Conservation (phyloP, 2,797 vertebrate genomes). For the Phoebastria nigripes region DNA sequence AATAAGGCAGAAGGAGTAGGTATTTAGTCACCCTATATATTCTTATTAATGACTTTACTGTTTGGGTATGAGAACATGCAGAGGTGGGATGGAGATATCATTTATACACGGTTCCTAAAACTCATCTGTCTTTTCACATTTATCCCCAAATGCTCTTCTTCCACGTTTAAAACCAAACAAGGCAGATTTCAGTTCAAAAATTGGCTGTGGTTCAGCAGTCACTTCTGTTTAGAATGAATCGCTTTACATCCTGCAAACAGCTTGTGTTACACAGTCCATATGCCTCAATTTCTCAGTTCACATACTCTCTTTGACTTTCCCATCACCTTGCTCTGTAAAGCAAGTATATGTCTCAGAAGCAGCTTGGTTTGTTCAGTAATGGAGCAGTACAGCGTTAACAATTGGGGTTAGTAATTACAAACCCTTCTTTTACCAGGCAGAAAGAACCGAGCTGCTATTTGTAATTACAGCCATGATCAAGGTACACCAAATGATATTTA, state of each 20-base stretch:
- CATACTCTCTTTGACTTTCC: not conserved
- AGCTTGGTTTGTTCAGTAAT: not conserved
- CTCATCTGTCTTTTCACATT: not conserved
- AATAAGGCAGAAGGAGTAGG: not conserved
- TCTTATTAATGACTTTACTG: not conserved
- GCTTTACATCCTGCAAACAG: not conserved
- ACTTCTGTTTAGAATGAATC: not conserved
- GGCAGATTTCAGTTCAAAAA: not conserved
- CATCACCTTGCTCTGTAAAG: not conserved
- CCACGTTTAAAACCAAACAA: not conserved
- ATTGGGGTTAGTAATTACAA: not conserved
- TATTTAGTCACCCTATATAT: not conserved
- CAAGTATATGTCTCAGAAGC: not conserved
- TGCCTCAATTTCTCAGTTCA: not conserved
- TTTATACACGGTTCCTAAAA: not conserved
- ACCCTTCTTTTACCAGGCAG: not conserved
- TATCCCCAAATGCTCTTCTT: not conserved
- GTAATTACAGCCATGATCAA: not conserved
- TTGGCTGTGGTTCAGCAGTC: not conserved
- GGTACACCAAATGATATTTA: not conserved
- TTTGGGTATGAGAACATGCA: not conserved
- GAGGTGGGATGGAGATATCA: not conserved
- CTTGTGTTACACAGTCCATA: not conserved
- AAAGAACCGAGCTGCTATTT: not conserved
- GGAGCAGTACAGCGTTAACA: not conserved